These are phyloP conservation scores for Gnathonemus longibarbis DNA, from an alignment of 2,113 vertebrate species.

Conservation along the genomic window DNA sequence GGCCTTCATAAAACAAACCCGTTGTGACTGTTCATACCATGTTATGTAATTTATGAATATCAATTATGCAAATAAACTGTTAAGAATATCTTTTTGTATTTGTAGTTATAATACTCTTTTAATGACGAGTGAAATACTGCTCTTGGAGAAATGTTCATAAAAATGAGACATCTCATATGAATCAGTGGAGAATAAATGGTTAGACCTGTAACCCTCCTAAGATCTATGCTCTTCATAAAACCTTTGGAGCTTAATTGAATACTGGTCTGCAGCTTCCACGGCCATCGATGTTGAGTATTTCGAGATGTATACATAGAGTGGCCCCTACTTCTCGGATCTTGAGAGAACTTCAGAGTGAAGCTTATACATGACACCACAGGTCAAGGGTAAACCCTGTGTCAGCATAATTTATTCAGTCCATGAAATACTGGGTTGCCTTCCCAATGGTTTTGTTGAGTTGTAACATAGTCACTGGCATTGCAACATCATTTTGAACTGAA, in stretches of 20 bases:
- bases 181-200: neutral
- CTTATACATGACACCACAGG: neutral
- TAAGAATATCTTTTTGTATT: neutral
- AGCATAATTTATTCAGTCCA: neutral
- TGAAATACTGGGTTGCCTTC: neutral
- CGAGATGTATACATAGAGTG: neutral
- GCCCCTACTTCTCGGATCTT: neutral
- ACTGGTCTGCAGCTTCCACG: neutral
- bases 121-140: neutral
- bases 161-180: neutral
- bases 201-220: neutral
- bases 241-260: neutral
- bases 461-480: neutral
- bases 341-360: neutral
- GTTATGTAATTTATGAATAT: neutral
- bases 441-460: neutral
- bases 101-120: neutral
- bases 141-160: neutral
- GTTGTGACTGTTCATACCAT: neutral
- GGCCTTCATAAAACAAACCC: neutral
- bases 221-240: neutral
- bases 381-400: neutral
- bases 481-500: constrained; percentile 8
- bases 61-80: neutral
- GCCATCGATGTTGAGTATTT: neutral